Conservation (phyloP, 2,113 vertebrate genomes). For the Tachycineta bicolor region DNA sequence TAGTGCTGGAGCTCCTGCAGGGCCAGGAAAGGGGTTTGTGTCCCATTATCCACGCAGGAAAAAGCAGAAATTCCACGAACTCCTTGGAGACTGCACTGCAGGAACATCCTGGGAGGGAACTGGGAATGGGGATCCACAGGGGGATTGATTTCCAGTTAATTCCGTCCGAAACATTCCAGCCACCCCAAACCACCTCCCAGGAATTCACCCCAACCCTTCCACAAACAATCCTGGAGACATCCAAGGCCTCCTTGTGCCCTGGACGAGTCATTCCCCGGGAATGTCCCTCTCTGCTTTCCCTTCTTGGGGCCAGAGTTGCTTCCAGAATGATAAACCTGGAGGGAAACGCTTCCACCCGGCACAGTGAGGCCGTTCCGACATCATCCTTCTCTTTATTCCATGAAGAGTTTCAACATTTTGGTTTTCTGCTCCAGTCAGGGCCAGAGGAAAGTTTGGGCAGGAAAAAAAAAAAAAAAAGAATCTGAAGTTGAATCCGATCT, state of each 20-base stretch:
- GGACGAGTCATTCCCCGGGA: rapidly evolving
- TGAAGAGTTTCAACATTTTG: background rate
- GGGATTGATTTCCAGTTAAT: background rate
- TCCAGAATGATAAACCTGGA: background rate
- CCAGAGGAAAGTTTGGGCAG: background rate
- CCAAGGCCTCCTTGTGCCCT: background rate
- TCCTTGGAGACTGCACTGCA: background rate
- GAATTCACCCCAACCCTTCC: background rate
- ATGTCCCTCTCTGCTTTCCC: background rate
- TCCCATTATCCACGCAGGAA: background rate
- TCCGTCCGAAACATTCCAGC: background rate
- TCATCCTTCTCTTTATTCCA: background rate
- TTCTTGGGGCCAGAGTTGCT: background rate
- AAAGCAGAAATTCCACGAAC: background rate
- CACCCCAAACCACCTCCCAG: background rate
- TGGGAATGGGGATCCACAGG: background rate
- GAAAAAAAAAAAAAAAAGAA: background rate
- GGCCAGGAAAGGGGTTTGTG: background rate
- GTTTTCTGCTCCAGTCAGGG: background rate
- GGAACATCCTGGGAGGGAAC: background rate
- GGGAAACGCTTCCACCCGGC: background rate
- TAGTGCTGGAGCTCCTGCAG: background rate
- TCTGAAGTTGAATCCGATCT: background rate
- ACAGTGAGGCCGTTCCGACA: background rate
- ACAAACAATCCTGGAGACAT: background rate